phyloP scores from a whole-genome alignment of 35 echinoderm and acorn worm genomes.

The Amphiura filiformis region DNA sequence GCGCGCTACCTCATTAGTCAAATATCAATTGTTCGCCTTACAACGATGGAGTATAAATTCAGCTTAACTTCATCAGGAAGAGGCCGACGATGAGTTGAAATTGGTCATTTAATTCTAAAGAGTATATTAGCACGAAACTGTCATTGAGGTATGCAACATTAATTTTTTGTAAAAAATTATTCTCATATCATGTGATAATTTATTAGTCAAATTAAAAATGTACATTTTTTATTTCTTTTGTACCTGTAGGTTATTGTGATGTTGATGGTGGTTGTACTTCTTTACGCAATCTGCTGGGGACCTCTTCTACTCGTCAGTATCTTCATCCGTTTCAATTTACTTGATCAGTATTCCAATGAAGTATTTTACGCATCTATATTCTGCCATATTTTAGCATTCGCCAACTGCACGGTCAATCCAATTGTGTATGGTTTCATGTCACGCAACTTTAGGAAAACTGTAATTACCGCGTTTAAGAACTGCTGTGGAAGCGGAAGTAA shows the following conservation, averaged over 20 bases:
- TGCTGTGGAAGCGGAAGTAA: neutral
- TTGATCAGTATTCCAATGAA: neutral
- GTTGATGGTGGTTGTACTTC: constrained; percentile 38
- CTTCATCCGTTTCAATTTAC: constrained; percentile 1
- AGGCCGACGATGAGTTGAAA: no score
- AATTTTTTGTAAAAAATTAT: no score
- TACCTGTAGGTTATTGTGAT: constrained; percentile 70
- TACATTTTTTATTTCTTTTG: constrained; percentile 29
- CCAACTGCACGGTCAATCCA: constrained; percentile 79
- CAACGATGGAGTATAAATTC: no score
- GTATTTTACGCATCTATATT: constrained; percentile 12
- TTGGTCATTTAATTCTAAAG: no score
- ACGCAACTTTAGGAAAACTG: constrained; percentile 65
- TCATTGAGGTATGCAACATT: no score
- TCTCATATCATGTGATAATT: no score
- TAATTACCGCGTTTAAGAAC: constrained; percentile 18
- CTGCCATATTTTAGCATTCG: constrained; percentile 39
- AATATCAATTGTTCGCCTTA: no score
- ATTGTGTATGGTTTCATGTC: constrained; percentile 91
- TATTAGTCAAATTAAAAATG: neutral
- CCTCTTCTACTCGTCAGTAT: constrained; percentile 33
- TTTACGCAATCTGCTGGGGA: constrained; percentile 75
- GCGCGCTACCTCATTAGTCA: no score
- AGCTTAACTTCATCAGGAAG: no score
- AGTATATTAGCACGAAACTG: no score